Percentiles rank a stretch among this genome's conserved stretches.
These are phyloP conservation scores for Pristionchus maxplancki DNA, from an alignment of 2,888 invertebrate species.

Conservation along the genomic window DNA sequence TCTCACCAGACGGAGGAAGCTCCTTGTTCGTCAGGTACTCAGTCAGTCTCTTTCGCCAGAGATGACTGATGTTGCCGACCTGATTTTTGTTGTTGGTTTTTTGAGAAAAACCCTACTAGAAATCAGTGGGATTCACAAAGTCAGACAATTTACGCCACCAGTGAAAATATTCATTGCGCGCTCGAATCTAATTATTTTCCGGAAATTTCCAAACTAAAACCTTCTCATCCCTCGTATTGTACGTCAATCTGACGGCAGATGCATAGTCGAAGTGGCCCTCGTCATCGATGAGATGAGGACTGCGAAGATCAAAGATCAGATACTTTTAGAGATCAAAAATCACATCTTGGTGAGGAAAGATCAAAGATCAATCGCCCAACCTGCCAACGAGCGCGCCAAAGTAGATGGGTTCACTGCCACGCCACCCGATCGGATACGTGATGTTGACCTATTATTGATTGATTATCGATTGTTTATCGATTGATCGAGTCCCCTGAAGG, in stretches of 20 bases:
- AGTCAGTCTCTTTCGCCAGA: constrained; percentile 71
- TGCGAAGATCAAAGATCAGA: neutral
- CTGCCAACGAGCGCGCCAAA: constrained; percentile 75
- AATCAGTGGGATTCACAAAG: neutral
- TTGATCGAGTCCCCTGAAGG: too few species aligned
- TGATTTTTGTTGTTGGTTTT: neutral
- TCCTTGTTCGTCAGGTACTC: constrained; percentile 69
- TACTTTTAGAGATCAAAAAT: neutral
- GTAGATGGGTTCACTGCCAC: constrained; percentile 77
- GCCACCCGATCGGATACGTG: constrained; percentile 77
- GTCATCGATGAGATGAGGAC: constrained; percentile 60
- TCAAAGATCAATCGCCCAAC: too few species aligned
- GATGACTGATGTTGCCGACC: constrained; percentile 67
- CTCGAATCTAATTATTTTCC: neutral
- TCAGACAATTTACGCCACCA: neutral
- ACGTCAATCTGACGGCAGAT: constrained; percentile 73
- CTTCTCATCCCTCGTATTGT: constrained; percentile 73
- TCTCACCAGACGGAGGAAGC: constrained; percentile 11
- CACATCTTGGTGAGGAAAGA: too few species aligned
- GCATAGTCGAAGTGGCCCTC: constrained; percentile 77
- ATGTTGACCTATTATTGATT: constrained; percentile 71
- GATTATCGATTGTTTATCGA: neutral
- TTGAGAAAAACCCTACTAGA: neutral
- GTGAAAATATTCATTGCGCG: neutral
- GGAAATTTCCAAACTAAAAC: constrained; percentile 42